A percentile compares a stretch with the other conserved stretches of the same genome.
Conservation (phyloP, 2,797 vertebrate genomes). For the Esox masquinongy region DNA sequence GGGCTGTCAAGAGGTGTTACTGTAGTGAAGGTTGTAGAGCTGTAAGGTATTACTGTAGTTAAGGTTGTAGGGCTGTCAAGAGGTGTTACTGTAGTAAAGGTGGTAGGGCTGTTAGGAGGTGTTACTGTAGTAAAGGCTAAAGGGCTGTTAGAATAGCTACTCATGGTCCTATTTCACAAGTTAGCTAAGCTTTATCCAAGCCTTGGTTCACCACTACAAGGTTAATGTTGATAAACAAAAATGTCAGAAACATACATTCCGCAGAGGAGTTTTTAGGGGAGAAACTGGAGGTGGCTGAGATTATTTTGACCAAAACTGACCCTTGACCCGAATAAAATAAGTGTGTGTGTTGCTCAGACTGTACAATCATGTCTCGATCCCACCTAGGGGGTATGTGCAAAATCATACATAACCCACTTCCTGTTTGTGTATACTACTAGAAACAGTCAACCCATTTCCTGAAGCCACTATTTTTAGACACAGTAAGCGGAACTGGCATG, state of each 20-base stretch:
- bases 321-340: not conserved
- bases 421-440: not conserved
- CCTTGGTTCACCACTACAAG: conserved; percentile 29
- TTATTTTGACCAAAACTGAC: conserved; percentile 28
- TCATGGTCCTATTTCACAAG: conserved; percentile 15
- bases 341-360: not conserved
- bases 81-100: conserved; percentile 35
- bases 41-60: conserved; percentile 27
- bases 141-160: too few species aligned
- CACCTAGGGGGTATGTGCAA: not conserved
- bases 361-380: not conserved
- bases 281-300: conserved; percentile 43
- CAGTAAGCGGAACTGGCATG: conserved; percentile 12
- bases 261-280: conserved; percentile 24
- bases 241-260: conserved; percentile 29
- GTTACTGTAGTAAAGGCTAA: too few species aligned
- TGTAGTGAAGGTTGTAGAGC: conserved; percentile 17
- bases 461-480: conserved; percentile 10
- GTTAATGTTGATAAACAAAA: conserved; percentile 29
- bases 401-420: not conserved
- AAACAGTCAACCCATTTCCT: conserved; percentile 21
- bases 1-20: conserved; percentile 28
- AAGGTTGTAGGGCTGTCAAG: conserved; percentile 3
- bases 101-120: not conserved
- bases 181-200: conserved; percentile 18